Base-by-base conservation (phyloP, 2,888 invertebrate species). In the Tiphia femorata region DNA sequence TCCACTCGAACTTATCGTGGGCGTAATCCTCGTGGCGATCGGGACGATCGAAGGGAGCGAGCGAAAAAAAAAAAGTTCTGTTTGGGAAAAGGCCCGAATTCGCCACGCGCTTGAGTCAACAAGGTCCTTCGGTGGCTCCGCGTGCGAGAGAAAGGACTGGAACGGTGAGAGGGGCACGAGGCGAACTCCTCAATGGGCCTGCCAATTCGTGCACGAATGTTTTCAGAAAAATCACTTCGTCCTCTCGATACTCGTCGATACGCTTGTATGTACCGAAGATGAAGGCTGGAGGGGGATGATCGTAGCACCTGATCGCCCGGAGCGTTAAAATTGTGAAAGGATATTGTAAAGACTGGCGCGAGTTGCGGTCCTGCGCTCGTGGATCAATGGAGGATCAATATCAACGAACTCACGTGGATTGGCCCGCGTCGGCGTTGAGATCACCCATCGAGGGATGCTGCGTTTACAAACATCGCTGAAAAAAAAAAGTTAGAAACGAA, bases 51-150 rank as follows among this genome's bases (percentile, higher is more conserved):
- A 25, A 25, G 7, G 41, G 30, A 42, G 19, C 40, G 40, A 35
- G 41, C 16, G 25, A 29, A 21, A 10, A 37, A 37, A 27, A 62
- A 38, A 42, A 53, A 64, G 43, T 57, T 49, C 64, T 75, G 76
- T 78, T 79, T 76, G 73, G 75, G n/a, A n/a, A n/a, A 75, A 80
- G 75, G 72, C 23, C 46, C 64, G 69, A 71, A 82, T 83, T 81
- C 73, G 79, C 76, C 78, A 81, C 79, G 81, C 79, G 74, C 77
- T 83, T 83, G 75, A 83, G 81, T 83, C 83, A 83, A 83, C 80
- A 83, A 67, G 63, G 65, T 65, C n/a, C 62, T 64, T 67, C 62
- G 62, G 57, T 59, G 58, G 52, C 55, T 25, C 46, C 46, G 52
- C 43, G 50, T 25, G n/a, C 14, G 14, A 42, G 10, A 5, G 42